Evolutionary conservation across 1,140 invertebrate species (phyloP), one percentile per base, ranked within the genome.

Genomic region (Trissolcus basalis): DNA sequence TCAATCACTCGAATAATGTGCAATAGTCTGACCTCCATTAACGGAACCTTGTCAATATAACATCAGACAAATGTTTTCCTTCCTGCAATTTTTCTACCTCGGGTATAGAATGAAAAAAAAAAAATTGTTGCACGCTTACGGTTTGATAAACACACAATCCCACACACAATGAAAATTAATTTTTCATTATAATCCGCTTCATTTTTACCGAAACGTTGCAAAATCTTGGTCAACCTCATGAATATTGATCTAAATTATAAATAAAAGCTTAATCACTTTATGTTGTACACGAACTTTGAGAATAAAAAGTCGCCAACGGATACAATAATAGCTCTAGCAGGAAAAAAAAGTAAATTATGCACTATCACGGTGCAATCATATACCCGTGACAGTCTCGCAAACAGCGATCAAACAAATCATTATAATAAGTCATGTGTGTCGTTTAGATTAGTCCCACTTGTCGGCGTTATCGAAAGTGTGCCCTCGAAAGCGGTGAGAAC

Each of bases 391-490:
- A 11, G 9, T 11, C 33, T 16, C 9, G 32, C 33, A 15, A 68
- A 36, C 16, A 59, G 48, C 19, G 43, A 55, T 48, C 13, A n/a
- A 48, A 47, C 13, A 27, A 27, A 10, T 13, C 45, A 60, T 55
- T 32, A 61, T 61, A 60, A 63, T 63, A 50, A 55, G 32, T 35
- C 4, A 27, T 27, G 16, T 33, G 19, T 50, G 56, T 56, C 32
- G 56, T 71, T 71, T 13, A 49, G 39, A 51, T 63, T 63, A 51
- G 32, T 51, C 39, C 16, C 16, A 51, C 36, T 71, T 71, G 47
- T 45, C 53, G 9, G 12, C 8, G 9, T 63, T 50, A 69, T 61
- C 14, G 16, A 39, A 69, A 43, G 49, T 39, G 53, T 54, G 65
- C 55, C 19, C 10, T 51, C 15, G 33, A 43, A 45, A 1, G 6